Percentiles rank a stretch among this genome's conserved stretches.
phyloP scores from a whole-genome alignment of 2,888 invertebrate genomes.

The Drosophila mettleri region DNA sequence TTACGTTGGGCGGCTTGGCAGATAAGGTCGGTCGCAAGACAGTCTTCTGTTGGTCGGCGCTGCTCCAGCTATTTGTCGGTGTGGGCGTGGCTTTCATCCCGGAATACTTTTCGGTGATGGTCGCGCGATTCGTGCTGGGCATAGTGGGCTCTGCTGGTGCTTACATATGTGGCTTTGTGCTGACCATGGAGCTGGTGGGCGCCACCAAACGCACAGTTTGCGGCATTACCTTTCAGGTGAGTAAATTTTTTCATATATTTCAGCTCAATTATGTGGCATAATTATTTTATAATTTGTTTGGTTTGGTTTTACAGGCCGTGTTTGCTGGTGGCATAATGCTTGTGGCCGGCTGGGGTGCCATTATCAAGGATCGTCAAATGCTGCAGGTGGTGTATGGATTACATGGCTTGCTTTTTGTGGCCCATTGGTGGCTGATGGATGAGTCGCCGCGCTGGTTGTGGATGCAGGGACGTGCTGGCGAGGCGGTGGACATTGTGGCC shows the following conservation, averaged over 20 bases:
- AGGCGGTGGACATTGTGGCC: conserved; percentile 90
- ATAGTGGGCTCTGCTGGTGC: conserved; percentile 93
- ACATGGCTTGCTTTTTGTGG: conserved; percentile 90
- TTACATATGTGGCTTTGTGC: conserved; percentile 86
- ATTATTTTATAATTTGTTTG: background rate
- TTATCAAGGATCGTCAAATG: conserved; percentile 90
- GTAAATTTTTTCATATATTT: too few relatives aligned
- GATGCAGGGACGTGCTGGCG: conserved; percentile 91
- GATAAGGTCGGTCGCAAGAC: conserved; percentile 93
- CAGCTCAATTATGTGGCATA: too few relatives aligned
- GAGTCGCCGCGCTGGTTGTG: conserved; percentile 96
- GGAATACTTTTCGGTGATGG: conserved; percentile 90
- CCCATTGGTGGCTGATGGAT: conserved; percentile 95
- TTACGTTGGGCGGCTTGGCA: conserved; percentile 91
- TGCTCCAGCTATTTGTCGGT: conserved; percentile 89
- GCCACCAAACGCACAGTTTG: conserved; percentile 91
- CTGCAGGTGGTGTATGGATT: conserved; percentile 93
- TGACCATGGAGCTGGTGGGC: conserved; percentile 94
- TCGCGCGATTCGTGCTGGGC: conserved; percentile 89
- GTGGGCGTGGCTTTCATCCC: conserved; percentile 91
- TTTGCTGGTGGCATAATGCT: conserved; percentile 93
- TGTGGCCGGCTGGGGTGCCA: conserved; percentile 92
- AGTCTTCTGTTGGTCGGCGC: conserved; percentile 91
- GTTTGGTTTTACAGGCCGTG: conserved; percentile 86
- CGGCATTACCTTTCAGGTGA: conserved; percentile 88